Base-by-base conservation (phyloP, 2,888 invertebrate species). In the Idaea biselata region DNA sequence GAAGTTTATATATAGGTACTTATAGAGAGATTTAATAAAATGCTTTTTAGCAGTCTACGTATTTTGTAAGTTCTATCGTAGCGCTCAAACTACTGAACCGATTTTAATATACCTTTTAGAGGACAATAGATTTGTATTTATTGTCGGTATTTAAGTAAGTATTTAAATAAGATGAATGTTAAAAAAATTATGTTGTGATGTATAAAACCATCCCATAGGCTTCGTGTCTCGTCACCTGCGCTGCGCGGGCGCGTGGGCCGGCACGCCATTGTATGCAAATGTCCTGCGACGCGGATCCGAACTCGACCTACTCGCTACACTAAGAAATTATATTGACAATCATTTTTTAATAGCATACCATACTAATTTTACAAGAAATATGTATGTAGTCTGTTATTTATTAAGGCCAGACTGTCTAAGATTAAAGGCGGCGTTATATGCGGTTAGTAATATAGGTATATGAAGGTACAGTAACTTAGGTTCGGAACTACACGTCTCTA, bases 191-290 rank as follows among this genome's bases (percentile, higher is more conserved):
- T 14, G 31, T 31, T 58, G 18, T 68, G 18, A 58, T 67, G 70
- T 59, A 67, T 62, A 62, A 65, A 62, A 63, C 60, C 60, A 58
- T 72, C 70, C 68, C 60, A 58, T 78, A 76, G 76, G 81, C 77
- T 74, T 72, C 70, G 77, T 73, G 71, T 74, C 79, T 83, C 85
- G 86, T 90, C 89, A 89, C 90, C 90, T 89, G 90, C 84, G 70
- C 68, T 65, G 14, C 14, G 44, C 63, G 58, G 66, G 64, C 71
- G 83, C 83, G 88, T 88, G 88, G 87, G 86, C 73, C 53, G 44
- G 64, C 58, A 32, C 60, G 63, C 79, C 69, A 84, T 84, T 84
- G 84, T 84, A 86, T 87, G 86, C 76, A 77, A 86, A 87, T 87
- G 71, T 64, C 67, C 70, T 63, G 66, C 74, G 69, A 71, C 73